Conservation (phyloP, 2,888 invertebrate species). For the Drosophila maculinotata region DNA sequence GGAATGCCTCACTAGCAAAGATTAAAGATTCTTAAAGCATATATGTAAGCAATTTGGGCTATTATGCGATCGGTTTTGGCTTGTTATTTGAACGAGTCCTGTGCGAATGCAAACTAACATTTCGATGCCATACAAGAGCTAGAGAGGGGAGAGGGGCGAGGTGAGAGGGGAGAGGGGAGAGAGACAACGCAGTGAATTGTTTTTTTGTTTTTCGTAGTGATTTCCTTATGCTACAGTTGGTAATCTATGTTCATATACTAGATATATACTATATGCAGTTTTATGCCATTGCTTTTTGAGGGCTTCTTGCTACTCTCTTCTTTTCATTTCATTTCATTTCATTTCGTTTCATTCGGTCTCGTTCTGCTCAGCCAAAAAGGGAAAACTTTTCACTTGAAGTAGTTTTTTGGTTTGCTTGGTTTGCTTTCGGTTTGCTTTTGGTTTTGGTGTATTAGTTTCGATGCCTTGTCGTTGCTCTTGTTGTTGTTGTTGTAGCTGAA, state of each 20-base stretch:
- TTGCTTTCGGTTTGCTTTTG: constrained; percentile 32
- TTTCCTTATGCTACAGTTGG: constrained; percentile 41
- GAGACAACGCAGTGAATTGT: constrained; percentile 3
- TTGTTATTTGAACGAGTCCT: neutral
- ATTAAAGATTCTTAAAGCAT: neutral
- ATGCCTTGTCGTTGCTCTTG: constrained; percentile 25
- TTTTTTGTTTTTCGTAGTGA: constrained; percentile 15
- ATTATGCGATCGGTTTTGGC: neutral
- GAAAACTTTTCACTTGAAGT: constrained; percentile 69
- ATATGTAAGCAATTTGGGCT: constrained; percentile 12
- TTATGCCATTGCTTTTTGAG: constrained; percentile 23
- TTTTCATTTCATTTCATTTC: constrained; percentile 14
- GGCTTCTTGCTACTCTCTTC: neutral
- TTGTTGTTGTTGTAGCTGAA: constrained; percentile 34
- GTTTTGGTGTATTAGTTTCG: constrained; percentile 42
- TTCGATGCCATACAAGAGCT: constrained; percentile 2
- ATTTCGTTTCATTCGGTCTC: constrained; percentile 14
- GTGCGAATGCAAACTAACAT: neutral
- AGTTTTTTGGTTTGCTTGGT: constrained; percentile 56
- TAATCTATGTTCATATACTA: constrained; percentile 33
- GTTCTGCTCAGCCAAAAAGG: constrained; percentile 30
- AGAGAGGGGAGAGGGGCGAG: neutral
- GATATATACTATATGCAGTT: constrained; percentile 32
- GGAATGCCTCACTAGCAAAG: no score
- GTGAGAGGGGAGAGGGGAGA: neutral